phyloP scores from a whole-genome alignment of 2,888 invertebrate species.

The Leucophenga maculata region DNA sequence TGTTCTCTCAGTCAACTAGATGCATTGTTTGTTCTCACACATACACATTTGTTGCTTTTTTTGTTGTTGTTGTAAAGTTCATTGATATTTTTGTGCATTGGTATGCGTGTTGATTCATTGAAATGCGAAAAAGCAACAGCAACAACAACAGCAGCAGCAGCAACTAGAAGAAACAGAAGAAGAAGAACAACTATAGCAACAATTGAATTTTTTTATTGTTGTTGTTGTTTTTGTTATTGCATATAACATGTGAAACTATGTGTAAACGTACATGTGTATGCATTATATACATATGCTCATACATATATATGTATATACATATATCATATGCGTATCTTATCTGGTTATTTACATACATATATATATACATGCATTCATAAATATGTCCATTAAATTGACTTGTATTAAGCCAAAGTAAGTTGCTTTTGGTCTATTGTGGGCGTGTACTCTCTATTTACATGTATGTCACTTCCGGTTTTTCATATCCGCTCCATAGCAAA shows the following conservation, averaged over 20 bases:
- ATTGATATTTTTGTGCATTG: constrained; percentile 67
- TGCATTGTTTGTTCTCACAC: neutral
- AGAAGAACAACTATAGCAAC: neutral
- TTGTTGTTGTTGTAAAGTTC: constrained; percentile 59
- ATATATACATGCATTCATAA: neutral
- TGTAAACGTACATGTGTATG: neutral
- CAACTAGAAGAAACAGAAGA: too few species aligned
- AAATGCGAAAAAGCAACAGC: constrained; percentile 36
- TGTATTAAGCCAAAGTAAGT: too few species aligned
- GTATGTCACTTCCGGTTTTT: neutral
- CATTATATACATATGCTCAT: constrained; percentile 9
- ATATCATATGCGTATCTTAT: neutral
- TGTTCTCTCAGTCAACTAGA: neutral
- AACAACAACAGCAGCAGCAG: neutral
- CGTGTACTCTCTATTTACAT: neutral
- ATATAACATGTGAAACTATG: constrained; percentile 8
- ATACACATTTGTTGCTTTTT: constrained; percentile 2
- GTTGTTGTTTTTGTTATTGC: neutral
- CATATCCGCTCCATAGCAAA: neutral
- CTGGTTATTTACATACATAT: neutral
- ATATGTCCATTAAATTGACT: neutral
- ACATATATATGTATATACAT: neutral
- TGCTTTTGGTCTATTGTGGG: too few species aligned
- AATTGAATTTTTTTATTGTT: neutral
- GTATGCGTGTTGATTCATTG: constrained; percentile 66